Conservation (phyloP, 2,888 invertebrate species). For the Geophilus truncorum region DNA sequence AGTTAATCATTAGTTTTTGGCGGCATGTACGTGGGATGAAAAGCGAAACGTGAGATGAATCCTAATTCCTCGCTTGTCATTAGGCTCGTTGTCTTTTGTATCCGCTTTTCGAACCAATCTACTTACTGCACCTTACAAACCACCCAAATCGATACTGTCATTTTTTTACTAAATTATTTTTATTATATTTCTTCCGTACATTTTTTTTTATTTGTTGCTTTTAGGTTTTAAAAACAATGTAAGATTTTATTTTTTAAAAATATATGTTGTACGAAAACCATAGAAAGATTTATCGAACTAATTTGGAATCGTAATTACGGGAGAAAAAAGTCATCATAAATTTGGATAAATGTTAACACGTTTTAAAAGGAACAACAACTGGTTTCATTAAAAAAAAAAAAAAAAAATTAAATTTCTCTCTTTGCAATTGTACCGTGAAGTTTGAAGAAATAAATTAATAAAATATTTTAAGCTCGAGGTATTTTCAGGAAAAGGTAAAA, state of each 20-base stretch:
- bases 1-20: slow-evolving; percentile 23
- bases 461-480: not conserved
- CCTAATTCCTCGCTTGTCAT: not conserved
- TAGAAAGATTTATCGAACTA: too few relatives aligned
- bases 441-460: not conserved
- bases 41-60: slow-evolving; percentile 14
- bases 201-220: too few relatives aligned
- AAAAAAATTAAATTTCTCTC: too few relatives aligned
- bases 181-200: not conserved
- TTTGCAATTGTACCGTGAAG: not conserved
- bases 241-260: too few relatives aligned
- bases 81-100: not conserved
- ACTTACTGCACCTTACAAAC: not conserved
- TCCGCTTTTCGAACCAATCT: not conserved
- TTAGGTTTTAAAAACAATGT: too few relatives aligned
- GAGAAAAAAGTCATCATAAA: too few relatives aligned
- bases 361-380: too few relatives aligned
- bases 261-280: too few relatives aligned
- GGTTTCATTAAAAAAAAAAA: too few relatives aligned
- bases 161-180: not conserved
- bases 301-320: too few relatives aligned
- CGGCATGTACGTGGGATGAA: slow-evolving; percentile 24
- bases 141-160: not conserved
- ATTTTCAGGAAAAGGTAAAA: not conserved
- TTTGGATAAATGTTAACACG: too few relatives aligned